phyloP scores from a whole-genome alignment of 2,797 vertebrate species.

The Salmo trutta region DNA sequence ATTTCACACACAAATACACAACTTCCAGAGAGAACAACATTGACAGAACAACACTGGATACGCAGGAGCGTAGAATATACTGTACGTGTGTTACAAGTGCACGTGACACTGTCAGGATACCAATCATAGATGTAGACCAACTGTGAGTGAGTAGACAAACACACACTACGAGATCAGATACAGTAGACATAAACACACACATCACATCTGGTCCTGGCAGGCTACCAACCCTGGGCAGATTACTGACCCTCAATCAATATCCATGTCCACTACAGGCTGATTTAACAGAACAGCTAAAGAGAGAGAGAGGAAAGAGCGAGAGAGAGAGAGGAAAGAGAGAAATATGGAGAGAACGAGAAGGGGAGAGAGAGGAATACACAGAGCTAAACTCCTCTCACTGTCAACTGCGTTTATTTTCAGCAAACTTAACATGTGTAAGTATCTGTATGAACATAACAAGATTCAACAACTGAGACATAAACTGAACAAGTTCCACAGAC shows the following conservation, averaged over 20 bases:
- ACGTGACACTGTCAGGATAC: neutral
- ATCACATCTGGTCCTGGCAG: conserved; percentile 69
- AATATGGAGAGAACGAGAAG: conserved; percentile 1
- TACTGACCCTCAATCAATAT: conserved; percentile 90
- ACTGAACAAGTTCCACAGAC: too few relatives aligned
- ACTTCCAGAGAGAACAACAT: conserved; percentile 16
- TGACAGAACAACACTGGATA: conserved; percentile 15
- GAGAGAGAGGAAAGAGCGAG: conserved; percentile 22
- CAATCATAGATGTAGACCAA: neutral
- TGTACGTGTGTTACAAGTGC: conserved; percentile 8
- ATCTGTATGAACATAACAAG: too few relatives aligned
- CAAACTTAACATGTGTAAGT: too few relatives aligned
- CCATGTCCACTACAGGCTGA: conserved; percentile 84
- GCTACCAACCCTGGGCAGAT: conserved; percentile 86
- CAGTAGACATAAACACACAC: neutral
- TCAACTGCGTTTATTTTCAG: too few relatives aligned
- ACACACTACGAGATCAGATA: neutral
- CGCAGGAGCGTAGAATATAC: conserved; percentile 23
- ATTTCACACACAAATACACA: conserved; percentile 7
- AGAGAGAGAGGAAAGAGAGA: conserved; percentile 16
- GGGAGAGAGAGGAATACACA: neutral
- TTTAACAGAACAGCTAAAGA: conserved; percentile 68
- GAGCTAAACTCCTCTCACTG: too few relatives aligned
- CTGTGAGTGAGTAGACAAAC: neutral
- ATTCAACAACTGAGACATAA: too few relatives aligned